Evolutionary conservation across 1,140 invertebrate genomes (phyloP).

Genomic region (Dreissena polymorpha): DNA sequence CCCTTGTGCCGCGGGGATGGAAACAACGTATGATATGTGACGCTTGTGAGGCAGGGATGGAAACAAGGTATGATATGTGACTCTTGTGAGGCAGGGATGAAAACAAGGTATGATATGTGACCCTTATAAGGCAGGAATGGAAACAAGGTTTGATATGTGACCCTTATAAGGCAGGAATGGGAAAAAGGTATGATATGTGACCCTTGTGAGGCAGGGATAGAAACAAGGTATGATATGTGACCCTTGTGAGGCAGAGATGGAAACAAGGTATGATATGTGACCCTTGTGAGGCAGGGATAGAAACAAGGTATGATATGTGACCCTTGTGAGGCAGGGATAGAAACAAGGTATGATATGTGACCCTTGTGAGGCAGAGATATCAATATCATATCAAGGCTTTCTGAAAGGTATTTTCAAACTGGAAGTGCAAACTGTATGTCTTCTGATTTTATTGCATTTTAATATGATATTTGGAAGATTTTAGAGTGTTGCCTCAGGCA

Average conservation of each 20-base stretch:
- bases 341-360: conserved; percentile 47
- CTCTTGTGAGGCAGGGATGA: conserved; percentile 28
- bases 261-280: conserved; percentile 47
- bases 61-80: conserved; percentile 47
- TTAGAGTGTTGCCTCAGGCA: too few relatives aligned
- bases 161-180: conserved; percentile 26
- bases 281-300: conserved; percentile 29
- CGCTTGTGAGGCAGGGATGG: conserved; percentile 30
- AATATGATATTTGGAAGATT: too few relatives aligned
- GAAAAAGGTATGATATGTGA: conserved; percentile 42
- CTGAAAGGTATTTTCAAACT: too few relatives aligned
- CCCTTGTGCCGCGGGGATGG: conserved; percentile 29
- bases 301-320: conserved; percentile 47
- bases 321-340: conserved; percentile 29
- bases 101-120: conserved; percentile 47
- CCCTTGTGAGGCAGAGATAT: conserved; percentile 24
- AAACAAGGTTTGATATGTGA: conserved; percentile 47
- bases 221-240: conserved; percentile 47
- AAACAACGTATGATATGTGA: conserved; percentile 45
- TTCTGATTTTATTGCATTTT: too few relatives aligned
- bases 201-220: conserved; percentile 29
- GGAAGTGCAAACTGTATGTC: too few relatives aligned
- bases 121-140: conserved; percentile 26
- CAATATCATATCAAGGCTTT: conserved; percentile 11
- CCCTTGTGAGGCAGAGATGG: conserved; percentile 28